Conservation (phyloP, 2,113 vertebrate species). For the Paradoxurus hermaphroditus region DNA sequence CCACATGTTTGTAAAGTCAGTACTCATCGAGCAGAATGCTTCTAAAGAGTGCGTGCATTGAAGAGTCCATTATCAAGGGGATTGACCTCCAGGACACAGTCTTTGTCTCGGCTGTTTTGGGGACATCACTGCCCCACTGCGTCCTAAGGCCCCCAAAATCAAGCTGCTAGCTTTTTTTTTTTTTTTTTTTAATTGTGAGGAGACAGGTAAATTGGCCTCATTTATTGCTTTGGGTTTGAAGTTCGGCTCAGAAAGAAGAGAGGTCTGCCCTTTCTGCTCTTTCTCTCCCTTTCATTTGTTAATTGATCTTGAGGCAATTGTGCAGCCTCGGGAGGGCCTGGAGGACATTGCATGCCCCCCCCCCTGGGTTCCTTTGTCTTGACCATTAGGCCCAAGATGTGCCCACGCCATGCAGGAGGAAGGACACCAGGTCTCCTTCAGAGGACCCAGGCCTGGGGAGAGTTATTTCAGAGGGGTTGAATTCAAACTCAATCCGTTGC, state of each 20-base stretch:
- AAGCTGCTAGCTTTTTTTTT: too few species aligned
- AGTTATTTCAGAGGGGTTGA: not conserved
- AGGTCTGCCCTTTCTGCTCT: not conserved
- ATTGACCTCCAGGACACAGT: not conserved
- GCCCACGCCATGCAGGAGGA: too few species aligned
- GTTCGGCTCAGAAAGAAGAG: not conserved
- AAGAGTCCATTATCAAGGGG: too few species aligned
- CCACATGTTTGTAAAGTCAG: not conserved
- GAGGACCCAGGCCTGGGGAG: not conserved
- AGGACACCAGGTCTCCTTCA: not conserved
- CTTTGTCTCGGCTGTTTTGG: not conserved
- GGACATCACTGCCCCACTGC: too few species aligned
- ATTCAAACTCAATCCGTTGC: not conserved
- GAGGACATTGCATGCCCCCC: too few species aligned
- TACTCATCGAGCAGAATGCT: accelerated
- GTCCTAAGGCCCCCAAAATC: not conserved
- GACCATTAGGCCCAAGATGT: not conserved
- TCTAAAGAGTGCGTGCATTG: not conserved
- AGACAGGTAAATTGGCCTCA: not conserved
- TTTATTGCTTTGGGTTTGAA: not conserved
- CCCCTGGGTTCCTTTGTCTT: not conserved
- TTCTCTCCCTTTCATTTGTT: not conserved
- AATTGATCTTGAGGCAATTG: constrained; percentile 57
- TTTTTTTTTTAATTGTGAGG: not conserved
- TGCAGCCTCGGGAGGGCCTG: constrained; percentile 47